These are phyloP conservation scores for Balaenoptera acutorostrata DNA, from an alignment of 2,113 vertebrate species.

Conservation along the genomic window DNA sequence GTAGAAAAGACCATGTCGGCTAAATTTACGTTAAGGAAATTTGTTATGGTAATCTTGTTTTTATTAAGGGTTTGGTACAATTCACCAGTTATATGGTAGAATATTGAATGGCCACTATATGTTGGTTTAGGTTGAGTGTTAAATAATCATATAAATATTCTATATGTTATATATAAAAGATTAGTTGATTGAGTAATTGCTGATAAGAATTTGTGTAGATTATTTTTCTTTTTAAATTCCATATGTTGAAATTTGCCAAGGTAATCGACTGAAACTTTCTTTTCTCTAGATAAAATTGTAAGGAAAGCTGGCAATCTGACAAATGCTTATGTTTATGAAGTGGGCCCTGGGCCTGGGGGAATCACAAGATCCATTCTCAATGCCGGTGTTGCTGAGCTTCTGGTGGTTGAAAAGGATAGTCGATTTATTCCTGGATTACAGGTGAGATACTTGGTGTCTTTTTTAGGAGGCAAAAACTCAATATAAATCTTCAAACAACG, in stretches of 20 bases:
- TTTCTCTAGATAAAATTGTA: slow-evolving; percentile 92
- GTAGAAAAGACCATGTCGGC: background rate
- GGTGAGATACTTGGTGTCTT: slow-evolving; percentile 78
- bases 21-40: background rate
- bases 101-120: background rate
- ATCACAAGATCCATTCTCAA: slow-evolving; percentile 95
- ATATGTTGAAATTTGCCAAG: background rate
- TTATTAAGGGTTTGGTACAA: background rate
- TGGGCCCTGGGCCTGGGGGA: slow-evolving; percentile 96
- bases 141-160: background rate
- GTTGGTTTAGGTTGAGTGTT: background rate
- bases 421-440: slow-evolving; percentile 94
- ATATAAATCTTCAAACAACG: background rate
- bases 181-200: background rate
- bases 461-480: background rate
- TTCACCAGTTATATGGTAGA: background rate
- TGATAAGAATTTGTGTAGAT: background rate
- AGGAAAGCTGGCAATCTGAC: slow-evolving; percentile 89
- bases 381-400: slow-evolving; percentile 85
- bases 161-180: background rate
- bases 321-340: slow-evolving; percentile 91
- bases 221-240: background rate
- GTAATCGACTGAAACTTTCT: slow-evolving; percentile 46
- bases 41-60: background rate
- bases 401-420: slow-evolving; percentile 95